phyloP scores from a whole-genome alignment of 2,797 vertebrate genomes.

The Ctenopoma multispine region DNA sequence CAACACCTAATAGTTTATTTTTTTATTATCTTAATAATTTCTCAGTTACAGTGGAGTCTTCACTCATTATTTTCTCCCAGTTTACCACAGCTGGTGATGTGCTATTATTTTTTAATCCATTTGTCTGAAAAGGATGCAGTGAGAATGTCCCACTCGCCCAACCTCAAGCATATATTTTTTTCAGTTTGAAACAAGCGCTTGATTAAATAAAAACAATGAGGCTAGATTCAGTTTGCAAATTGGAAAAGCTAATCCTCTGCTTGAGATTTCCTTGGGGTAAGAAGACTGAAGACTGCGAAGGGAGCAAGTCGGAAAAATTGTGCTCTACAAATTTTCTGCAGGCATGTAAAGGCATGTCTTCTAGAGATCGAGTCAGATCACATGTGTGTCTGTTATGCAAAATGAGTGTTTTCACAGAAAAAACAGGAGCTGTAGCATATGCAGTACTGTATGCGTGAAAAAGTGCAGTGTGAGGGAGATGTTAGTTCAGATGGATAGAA shows the following conservation, averaged over 20 bases:
- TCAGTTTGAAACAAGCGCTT: background rate
- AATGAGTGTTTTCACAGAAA: too few species aligned
- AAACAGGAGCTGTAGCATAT: too few species aligned
- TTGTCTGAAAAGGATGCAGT: too few species aligned
- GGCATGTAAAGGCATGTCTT: too few species aligned
- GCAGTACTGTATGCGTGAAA: too few species aligned
- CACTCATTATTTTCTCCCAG: constrained; percentile 39
- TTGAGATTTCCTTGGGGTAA: background rate
- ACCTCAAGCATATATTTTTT: background rate
- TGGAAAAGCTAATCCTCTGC: background rate
- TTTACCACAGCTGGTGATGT: constrained; percentile 20
- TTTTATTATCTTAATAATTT: constrained; percentile 44
- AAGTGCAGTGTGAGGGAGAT: too few species aligned
- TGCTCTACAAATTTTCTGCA: background rate
- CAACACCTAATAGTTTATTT: background rate
- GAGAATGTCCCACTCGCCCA: too few species aligned
- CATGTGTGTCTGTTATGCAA: background rate
- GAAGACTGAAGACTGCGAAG: background rate
- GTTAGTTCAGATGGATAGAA: too few species aligned
- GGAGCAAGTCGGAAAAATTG: background rate
- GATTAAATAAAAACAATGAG: background rate
- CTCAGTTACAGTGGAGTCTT: constrained; percentile 37
- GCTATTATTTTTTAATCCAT: too few species aligned
- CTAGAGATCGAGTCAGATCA: background rate
- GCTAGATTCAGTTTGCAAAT: background rate